Percentiles rank a stretch among this genome's conserved stretches.
Evolutionary conservation across 1,140 invertebrate genomes (phyloP).

Genomic region (Rhizoglyphus robini): DNA sequence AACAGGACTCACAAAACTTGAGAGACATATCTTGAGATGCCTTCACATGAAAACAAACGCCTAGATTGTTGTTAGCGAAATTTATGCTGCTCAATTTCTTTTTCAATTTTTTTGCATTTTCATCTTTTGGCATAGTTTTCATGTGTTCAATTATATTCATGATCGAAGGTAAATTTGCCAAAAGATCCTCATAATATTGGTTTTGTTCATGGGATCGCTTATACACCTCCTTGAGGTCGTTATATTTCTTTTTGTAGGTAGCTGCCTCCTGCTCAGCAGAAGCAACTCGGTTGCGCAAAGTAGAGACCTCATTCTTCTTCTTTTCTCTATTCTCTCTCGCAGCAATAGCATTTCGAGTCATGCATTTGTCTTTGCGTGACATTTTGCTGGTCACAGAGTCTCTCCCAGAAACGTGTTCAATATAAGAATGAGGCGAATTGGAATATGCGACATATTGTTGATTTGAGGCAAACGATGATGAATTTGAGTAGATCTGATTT

Average conservation of each 20-base stretch:
- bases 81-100: background rate
- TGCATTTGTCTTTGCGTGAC: slow-evolving; percentile 9
- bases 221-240: background rate
- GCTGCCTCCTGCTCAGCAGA: background rate
- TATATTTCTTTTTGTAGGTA: background rate
- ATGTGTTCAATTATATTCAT: background rate
- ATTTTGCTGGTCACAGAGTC: too few species aligned
- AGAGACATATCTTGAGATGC: background rate
- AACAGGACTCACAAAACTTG: background rate
- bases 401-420: too few species aligned
- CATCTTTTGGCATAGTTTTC: background rate
- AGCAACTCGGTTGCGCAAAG: background rate
- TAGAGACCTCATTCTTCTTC: background rate
- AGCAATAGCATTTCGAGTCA: slow-evolving; percentile 19
- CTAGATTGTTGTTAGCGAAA: background rate
- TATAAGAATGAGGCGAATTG: too few species aligned
- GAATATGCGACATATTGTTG: too few species aligned
- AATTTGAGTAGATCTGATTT: too few species aligned
- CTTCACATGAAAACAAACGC: background rate
- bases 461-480: too few species aligned
- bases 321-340: slow-evolving; percentile 14
- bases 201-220: background rate
- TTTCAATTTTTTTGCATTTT: background rate
- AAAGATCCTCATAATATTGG: background rate
- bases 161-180: background rate